Evolutionary conservation across 2,113 vertebrate species (phyloP).

Genomic region (Lichenostomus cassidix): DNA sequence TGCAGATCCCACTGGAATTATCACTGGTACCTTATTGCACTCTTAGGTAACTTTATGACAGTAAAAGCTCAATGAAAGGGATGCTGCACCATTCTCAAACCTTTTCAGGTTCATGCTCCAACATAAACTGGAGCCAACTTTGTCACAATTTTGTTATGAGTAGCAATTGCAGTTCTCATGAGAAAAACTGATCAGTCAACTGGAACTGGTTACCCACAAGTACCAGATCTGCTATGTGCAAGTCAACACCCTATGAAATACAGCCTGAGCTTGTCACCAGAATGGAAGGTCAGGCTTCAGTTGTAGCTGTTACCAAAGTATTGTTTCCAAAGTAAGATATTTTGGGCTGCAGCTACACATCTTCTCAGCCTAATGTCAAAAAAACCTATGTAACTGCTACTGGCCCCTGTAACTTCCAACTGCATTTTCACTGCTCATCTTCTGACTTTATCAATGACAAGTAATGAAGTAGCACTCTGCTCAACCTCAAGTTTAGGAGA

Average conservation of each 20-base stretch:
- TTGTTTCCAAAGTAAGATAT: neutral
- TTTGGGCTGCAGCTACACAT: neutral
- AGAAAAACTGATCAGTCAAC: neutral
- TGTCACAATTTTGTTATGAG: neutral
- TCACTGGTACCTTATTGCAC: neutral
- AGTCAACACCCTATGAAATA: neutral
- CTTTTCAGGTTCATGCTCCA: neutral
- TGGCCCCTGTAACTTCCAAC: fast-evolving
- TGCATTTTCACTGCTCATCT: neutral
- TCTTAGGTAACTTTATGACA: neutral
- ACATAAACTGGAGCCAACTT: neutral
- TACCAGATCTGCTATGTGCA: fast-evolving
- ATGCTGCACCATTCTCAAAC: neutral
- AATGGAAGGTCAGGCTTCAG: neutral
- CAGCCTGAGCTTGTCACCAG: neutral
- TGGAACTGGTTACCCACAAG: neutral
- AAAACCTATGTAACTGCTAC: fast-evolving
- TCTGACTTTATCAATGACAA: neutral
- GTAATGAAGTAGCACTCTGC: neutral
- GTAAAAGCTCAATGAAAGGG: neutral
- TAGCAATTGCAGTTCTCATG: neutral
- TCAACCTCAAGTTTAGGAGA: neutral
- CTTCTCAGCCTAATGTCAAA: neutral
- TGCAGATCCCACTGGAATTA: neutral
- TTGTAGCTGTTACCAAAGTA: neutral